Percentiles rank a stretch among this genome's conserved stretches.
phyloP scores from a whole-genome alignment of 2,797 vertebrate genomes.

The Liasis olivaceus region DNA sequence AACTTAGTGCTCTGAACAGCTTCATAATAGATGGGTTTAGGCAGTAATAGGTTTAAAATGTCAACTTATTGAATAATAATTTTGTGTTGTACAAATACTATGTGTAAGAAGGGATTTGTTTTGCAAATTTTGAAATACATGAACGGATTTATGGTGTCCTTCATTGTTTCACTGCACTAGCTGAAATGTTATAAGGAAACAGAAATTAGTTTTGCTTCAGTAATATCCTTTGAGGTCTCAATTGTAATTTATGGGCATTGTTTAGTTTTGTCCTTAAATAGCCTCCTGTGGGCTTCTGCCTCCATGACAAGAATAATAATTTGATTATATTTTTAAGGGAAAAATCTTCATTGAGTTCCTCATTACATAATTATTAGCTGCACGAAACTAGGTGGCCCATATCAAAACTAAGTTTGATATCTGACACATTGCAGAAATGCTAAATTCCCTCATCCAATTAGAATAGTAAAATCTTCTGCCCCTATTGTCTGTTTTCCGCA shows the following conservation, averaged over 20 bases:
- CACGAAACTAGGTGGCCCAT: neutral
- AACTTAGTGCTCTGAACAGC: slow-evolving; percentile 90
- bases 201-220: slow-evolving; percentile 68
- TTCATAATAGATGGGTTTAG: slow-evolving; percentile 87
- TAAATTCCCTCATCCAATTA: neutral
- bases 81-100: slow-evolving; percentile 83
- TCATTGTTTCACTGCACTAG: slow-evolving; percentile 72
- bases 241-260: slow-evolving; percentile 52
- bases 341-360: slow-evolving; percentile 51
- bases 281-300: slow-evolving; percentile 33
- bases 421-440: neutral
- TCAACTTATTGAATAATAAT: slow-evolving; percentile 91
- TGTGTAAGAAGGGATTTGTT: slow-evolving; percentile 83
- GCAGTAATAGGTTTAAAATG: slow-evolving; percentile 85
- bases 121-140: slow-evolving; percentile 85
- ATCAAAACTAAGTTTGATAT: slow-evolving; percentile 1
- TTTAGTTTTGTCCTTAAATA: slow-evolving; percentile 57
- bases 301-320: slow-evolving; percentile 42
- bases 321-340: slow-evolving; percentile 46
- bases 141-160: slow-evolving; percentile 80
- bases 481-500: too few species aligned
- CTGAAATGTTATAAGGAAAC: slow-evolving; percentile 68
- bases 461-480: neutral
- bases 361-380: slow-evolving; percentile 46
- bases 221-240: slow-evolving; percentile 53